A percentile compares a stretch with the other conserved stretches of the same genome.
Evolutionary conservation across 2,888 invertebrate species (phyloP).

Genomic region (Eristalinus aeneus): DNA sequence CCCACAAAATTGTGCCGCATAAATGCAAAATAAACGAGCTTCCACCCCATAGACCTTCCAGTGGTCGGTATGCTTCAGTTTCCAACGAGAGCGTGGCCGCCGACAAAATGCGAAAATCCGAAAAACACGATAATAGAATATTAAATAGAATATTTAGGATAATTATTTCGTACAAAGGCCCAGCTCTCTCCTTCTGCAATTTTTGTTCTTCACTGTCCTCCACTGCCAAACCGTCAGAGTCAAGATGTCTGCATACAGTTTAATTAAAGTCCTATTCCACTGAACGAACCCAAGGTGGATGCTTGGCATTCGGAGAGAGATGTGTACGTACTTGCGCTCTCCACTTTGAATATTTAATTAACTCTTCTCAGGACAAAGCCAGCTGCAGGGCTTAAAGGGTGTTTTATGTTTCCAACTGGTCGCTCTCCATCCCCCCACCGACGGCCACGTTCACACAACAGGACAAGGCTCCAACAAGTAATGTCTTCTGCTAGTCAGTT

Average conservation of each 20-base stretch:
- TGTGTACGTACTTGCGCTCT: not conserved
- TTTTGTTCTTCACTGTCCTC: not conserved
- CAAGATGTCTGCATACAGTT: slow-evolving; percentile 39
- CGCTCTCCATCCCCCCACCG: not conserved
- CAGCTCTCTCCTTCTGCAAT: not conserved
- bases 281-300: slow-evolving; percentile 17
- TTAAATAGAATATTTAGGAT: slow-evolving; percentile 34
- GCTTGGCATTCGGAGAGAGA: not conserved
- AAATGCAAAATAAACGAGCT: slow-evolving; percentile 44
- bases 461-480: not conserved
- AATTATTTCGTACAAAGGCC: slow-evolving; percentile 20
- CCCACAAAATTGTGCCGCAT: slow-evolving; percentile 29
- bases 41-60: not conserved
- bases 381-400: slow-evolving; percentile 13
- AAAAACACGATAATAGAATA: slow-evolving; percentile 32
- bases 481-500: not conserved
- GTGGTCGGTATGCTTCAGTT: not conserved
- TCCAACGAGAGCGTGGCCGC: not conserved
- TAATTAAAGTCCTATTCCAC: slow-evolving; percentile 47
- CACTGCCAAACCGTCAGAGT: not conserved
- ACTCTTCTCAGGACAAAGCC: slow-evolving; percentile 10
- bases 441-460: not conserved
- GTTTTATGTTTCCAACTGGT: not conserved
- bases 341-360: slow-evolving; percentile 41
- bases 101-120: slow-evolving; percentile 11